Evolutionary conservation across 2,113 vertebrate genomes (phyloP).

Genomic region (Rallus limicola): DNA sequence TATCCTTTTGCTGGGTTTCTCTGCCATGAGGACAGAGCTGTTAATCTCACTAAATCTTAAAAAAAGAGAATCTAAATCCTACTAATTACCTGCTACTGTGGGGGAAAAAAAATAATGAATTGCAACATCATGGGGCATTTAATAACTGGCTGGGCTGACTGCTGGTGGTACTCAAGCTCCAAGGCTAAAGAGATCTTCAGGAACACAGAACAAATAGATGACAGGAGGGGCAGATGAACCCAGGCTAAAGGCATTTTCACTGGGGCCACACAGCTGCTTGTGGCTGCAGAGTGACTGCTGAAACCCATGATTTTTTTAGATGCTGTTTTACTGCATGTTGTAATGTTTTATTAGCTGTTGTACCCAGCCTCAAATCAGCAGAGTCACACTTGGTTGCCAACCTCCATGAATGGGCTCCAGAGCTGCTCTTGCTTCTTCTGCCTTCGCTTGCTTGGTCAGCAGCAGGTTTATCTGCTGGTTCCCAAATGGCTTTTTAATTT

Average conservation of each 20-base stretch:
- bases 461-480: neutral
- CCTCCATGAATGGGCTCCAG: neutral
- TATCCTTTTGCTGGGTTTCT: neutral
- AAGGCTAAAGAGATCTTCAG: neutral
- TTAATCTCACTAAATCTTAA: neutral
- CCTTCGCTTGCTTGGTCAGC: neutral
- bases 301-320: neutral
- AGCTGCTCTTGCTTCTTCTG: neutral
- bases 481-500: neutral
- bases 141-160: neutral
- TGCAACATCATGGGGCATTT: neutral
- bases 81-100: neutral
- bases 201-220: neutral
- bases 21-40: neutral
- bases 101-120: neutral
- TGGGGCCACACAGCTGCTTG: neutral
- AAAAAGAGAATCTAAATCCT: neutral
- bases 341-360: rapidly evolving
- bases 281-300: neutral
- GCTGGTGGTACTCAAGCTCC: neutral
- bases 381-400: neutral
- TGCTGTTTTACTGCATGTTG: neutral
- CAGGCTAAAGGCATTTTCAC: neutral
- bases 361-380: neutral
- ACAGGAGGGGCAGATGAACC: neutral